Base-by-base conservation (phyloP, 1,140 invertebrate genomes). In the Calephelis nemesis region DNA sequence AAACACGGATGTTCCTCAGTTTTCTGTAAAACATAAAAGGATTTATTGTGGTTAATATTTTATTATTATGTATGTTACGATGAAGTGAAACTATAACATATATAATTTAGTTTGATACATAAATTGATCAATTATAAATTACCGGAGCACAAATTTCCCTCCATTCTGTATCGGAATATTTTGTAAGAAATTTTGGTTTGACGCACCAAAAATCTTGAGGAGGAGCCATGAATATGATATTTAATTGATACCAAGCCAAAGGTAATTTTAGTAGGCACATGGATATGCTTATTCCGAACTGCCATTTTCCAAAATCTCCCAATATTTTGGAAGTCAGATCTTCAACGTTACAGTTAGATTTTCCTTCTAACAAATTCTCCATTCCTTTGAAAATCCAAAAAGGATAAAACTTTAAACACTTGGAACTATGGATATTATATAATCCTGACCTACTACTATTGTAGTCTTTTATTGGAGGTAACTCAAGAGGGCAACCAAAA, bases 231-330 rank as follows among this genome's bases (percentile, higher is more conserved):
- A 95, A 95, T 47, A 95, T 93, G 70, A 95, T 95, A 5, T 92
- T 93, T 45, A 92, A 72, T 72, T 92, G 88, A 70, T 87, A 91
- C 95, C 95, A 96, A 1, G 94, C 95, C 0, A 95, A 93, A 0
- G 95, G 94, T 72, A 96, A 93, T 80, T 96, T 96, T 47, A 95
- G 87, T 12, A 96, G 75, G n/a, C 94, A 93, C 75, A 96, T 93
- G 1, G 94, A 82, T 5, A 94, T 66, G 70, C 94, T 94, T 11
- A 95, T 92, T 69, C 88, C 78, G 1, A 95, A 82, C 78, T 96
- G 96, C 95, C 95, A 96, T 74, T 87, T 91, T 13, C 95, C 95
- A 52, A 96, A 94, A 71, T 94, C 93, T 0, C 95, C 95, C 15
- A 96, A 94, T 52, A 93, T 85, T 77, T 78, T 81, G n/a, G 77